These are phyloP conservation scores for Holcopasites calliopsidis DNA, from an alignment of 1,140 invertebrate genomes.

Conservation along the genomic window DNA sequence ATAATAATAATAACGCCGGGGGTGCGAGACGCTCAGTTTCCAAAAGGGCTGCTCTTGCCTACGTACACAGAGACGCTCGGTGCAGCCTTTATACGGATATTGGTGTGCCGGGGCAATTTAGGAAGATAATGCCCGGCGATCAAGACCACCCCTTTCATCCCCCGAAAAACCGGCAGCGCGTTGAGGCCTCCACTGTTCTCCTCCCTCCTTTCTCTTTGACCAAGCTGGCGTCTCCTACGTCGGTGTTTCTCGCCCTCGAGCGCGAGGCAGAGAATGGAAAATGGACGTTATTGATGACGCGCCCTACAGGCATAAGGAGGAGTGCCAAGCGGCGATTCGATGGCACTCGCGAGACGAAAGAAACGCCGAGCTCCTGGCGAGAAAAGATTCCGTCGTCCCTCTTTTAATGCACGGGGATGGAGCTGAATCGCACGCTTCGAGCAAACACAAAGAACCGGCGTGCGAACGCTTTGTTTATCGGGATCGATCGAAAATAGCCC, in stretches of 20 bases:
- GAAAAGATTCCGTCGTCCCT: slow-evolving; percentile 25
- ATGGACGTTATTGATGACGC: slow-evolving; percentile 67
- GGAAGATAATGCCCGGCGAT: slow-evolving; percentile 69
- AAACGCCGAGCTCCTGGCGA: background rate
- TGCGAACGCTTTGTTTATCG: slow-evolving; percentile 39
- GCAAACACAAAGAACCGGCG: slow-evolving; percentile 20
- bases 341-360: background rate
- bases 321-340: background rate
- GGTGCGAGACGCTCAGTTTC: slow-evolving; percentile 20
- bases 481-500: slow-evolving; percentile 39
- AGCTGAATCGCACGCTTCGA: slow-evolving; percentile 16
- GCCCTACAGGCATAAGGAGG: slow-evolving; percentile 4
- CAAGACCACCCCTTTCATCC: slow-evolving; percentile 46
- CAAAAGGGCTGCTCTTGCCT: slow-evolving; percentile 1
- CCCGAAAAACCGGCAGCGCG: too few species aligned
- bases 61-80: slow-evolving; percentile 34
- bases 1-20: slow-evolving; percentile 35
- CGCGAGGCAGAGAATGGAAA: slow-evolving; percentile 54
- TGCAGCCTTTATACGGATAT: slow-evolving; percentile 50
- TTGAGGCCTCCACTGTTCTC: background rate
- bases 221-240: background rate
- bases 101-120: slow-evolving; percentile 63
- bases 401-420: background rate
- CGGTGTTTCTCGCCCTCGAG: slow-evolving; percentile 29
- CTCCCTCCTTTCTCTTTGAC: slow-evolving; percentile 7